These are phyloP conservation scores for Aethina tumida DNA, from an alignment of 1,140 invertebrate genomes.

Conservation along the genomic window DNA sequence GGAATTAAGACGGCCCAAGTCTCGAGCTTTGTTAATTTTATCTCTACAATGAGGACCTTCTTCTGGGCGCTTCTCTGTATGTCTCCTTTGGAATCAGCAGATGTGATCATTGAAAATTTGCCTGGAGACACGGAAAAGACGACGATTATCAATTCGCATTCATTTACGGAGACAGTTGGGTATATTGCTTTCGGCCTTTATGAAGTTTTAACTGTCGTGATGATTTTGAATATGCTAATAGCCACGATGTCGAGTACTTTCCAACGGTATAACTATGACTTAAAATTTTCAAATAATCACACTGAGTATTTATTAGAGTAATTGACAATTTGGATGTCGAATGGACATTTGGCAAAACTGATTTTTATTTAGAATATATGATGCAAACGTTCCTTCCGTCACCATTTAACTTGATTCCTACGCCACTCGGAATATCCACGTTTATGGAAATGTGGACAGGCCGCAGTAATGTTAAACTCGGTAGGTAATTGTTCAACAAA, in stretches of 20 bases:
- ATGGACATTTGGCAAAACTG: slow-evolving; percentile 49
- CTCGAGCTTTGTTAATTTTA: slow-evolving; percentile 45
- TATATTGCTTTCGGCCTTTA: slow-evolving; percentile 54
- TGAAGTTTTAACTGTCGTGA: slow-evolving; percentile 58
- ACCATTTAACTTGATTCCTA: slow-evolving; percentile 46
- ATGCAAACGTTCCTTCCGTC: slow-evolving; percentile 44
- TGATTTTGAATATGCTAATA: slow-evolving; percentile 69
- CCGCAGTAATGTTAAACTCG: slow-evolving; percentile 5
- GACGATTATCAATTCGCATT: slow-evolving; percentile 43
- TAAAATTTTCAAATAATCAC: too few relatives aligned
- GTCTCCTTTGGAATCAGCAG: slow-evolving; percentile 52
- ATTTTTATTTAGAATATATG: slow-evolving; percentile 48
- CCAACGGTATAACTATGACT: too few relatives aligned
- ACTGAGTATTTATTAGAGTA: too few relatives aligned
- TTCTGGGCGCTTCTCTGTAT: slow-evolving; percentile 72
- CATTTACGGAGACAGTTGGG: slow-evolving; percentile 49
- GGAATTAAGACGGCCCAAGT: slow-evolving; percentile 39
- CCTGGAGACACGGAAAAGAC: slow-evolving; percentile 37
- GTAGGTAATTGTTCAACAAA: slow-evolving; percentile 10
- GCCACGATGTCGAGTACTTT: slow-evolving; percentile 69
- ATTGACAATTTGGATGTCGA: slow-evolving; percentile 48
- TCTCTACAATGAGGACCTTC: slow-evolving; percentile 54
- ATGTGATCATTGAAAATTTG: slow-evolving; percentile 50
- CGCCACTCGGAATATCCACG: slow-evolving; percentile 35
- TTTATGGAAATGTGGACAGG: slow-evolving; percentile 38